Base-by-base conservation (phyloP, 2,888 invertebrate species). In the Lasioglossum vierecki region DNA sequence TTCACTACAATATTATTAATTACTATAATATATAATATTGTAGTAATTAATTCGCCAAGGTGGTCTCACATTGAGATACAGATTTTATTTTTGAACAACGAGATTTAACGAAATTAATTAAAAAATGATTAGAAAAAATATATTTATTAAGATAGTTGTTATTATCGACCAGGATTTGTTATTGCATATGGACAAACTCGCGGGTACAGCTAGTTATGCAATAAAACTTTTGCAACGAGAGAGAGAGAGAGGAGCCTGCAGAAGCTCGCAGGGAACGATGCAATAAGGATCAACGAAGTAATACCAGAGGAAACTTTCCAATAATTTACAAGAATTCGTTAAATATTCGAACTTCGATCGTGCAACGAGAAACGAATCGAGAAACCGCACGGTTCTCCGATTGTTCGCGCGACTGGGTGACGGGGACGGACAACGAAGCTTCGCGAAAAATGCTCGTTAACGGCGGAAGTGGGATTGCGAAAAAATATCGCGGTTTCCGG, bases 401-500 rank as follows among this genome's bases (percentile, higher is more conserved):
- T 41, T 41, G 57, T 57, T 46, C 74, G 18, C 22, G 9, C 49
- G 74, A 46, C 78, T 84, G 74, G 46, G 53, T 26, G 70, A 15
- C 84, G 35, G 57, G 70, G 57, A 74, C n/a, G 49, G 35, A 44
- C 71, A 53, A 44, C 15, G n/a, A 26, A 35, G 70, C n/a, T 22
- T 18, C 22, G 75, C 41, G n/a, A 41, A 72, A 82, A 77, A 80
- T 35, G 49, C 74, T 82, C 77, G 70, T 77, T 82, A 86, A 57
- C 76, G 18, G 13, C n/a, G 35, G 11, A 15, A 71, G 26, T 60
- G 73, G 53, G 44, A 15, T 49, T 46, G 63, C 26, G 35, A 60
- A 44, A 82, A 86, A 80, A 71, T 84, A 82, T 84, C 84, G 80
- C 76, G 80, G 75, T 57, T 57, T 9, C 26, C 75, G 49, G 70